Evolutionary conservation across 2,888 invertebrate species (phyloP).

Genomic region (Sepiola atlantica): DNA sequence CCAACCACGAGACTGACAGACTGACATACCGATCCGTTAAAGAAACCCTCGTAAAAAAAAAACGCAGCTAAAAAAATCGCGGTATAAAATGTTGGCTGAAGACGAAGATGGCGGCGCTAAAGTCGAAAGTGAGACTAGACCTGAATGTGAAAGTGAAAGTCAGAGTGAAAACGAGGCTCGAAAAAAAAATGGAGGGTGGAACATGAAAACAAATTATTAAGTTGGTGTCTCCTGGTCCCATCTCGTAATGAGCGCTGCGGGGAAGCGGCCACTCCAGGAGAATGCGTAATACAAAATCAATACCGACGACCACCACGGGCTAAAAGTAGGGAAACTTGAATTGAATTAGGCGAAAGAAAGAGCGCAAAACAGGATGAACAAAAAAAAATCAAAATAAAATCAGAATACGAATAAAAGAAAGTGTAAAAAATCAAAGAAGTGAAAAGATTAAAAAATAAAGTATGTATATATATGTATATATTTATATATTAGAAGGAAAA

Average conservation of each 20-base stretch:
- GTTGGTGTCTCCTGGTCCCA: slow-evolving; percentile 32
- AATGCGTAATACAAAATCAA: slow-evolving; percentile 22
- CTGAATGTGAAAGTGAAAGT: not conserved
- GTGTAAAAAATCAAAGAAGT: not conserved
- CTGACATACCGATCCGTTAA: no score
- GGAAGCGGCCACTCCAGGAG: slow-evolving; percentile 32
- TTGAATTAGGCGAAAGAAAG: slow-evolving; percentile 9
- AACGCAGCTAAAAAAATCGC: not conserved
- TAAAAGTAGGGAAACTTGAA: slow-evolving; percentile 32
- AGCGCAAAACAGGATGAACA: not conserved
- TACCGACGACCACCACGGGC: not conserved
- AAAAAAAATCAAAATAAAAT: not conserved
- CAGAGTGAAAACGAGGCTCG: slow-evolving; percentile 6
- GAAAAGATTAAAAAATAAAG: not conserved
- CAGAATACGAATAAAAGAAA: not conserved
- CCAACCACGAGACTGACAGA: no score
- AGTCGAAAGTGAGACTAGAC: not conserved
- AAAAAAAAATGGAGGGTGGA: slow-evolving; percentile 20
- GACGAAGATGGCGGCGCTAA: not conserved
- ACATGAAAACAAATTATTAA: slow-evolving; percentile 32
- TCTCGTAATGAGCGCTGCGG: slow-evolving; percentile 32
- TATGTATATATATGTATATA: not conserved
- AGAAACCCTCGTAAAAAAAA: not conserved
- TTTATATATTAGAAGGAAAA: no score
- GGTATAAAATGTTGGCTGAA: not conserved